A percentile compares a stretch with the other conserved stretches of the same genome.
Conservation (phyloP, 2,888 invertebrate genomes). For the Cloeon dipterum region DNA sequence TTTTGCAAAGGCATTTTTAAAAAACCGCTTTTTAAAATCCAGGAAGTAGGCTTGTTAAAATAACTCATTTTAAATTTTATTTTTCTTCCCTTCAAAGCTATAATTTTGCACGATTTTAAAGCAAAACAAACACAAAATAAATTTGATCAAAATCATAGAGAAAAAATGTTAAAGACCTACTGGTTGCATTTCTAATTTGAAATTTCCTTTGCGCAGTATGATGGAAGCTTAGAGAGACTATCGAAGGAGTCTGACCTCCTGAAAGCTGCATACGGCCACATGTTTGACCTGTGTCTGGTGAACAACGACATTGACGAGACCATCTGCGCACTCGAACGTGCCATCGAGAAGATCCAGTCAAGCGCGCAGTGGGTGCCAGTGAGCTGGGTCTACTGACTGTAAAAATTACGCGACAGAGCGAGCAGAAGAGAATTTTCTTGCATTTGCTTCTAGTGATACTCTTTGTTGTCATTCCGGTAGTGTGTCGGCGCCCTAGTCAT, state of each 20-base stretch:
- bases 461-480: too few relatives aligned
- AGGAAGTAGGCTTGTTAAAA: too few relatives aligned
- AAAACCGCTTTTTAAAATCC: too few relatives aligned
- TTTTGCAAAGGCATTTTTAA: too few relatives aligned
- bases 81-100: too few relatives aligned
- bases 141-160: not conserved
- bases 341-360: slow-evolving; percentile 73
- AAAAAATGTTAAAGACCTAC: not conserved
- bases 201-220: slow-evolving; percentile 52
- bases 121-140: not conserved
- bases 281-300: slow-evolving; percentile 92
- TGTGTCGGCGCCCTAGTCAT: too few relatives aligned
- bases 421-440: too few relatives aligned
- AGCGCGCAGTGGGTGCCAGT: slow-evolving; percentile 96
- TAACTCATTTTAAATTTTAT: too few relatives aligned
- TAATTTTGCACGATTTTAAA: too few relatives aligned
- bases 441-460: too few relatives aligned
- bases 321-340: slow-evolving; percentile 72
- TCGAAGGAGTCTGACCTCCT: slow-evolving; percentile 93
- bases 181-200: not conserved
- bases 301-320: slow-evolving; percentile 99
- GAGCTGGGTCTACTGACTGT: slow-evolving; percentile 93
- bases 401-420: too few relatives aligned
- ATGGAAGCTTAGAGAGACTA: slow-evolving; percentile 88
- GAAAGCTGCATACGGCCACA: slow-evolving; percentile 92